phyloP scores from a whole-genome alignment of 2,888 invertebrate species.

The Brachylomia viminalis region DNA sequence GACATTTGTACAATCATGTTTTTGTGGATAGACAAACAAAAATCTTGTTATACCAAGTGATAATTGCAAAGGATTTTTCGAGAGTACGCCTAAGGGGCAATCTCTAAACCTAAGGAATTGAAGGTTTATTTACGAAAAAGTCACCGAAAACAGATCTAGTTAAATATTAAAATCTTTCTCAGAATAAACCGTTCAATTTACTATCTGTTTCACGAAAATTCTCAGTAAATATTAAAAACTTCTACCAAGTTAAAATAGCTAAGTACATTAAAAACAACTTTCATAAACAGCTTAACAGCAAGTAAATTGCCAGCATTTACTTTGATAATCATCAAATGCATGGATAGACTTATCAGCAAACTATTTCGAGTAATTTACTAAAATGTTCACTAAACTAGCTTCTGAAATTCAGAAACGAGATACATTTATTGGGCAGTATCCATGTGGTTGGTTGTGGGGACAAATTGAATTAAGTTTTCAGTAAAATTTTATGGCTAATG shows the following conservation, averaged over 20 bases:
- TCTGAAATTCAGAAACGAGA: slow-evolving; percentile 31
- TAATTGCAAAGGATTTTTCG: no score
- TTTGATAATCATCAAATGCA: slow-evolving; percentile 35
- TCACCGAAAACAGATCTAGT: no score
- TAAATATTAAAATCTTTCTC: no score
- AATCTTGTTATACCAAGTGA: no score
- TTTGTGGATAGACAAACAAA: no score
- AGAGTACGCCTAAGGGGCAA: no score
- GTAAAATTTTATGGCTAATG: slow-evolving; percentile 32
- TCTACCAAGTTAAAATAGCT: not conserved
- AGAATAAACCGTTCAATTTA: no score
- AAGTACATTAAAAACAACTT: not conserved
- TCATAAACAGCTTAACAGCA: not conserved
- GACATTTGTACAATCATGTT: no score
- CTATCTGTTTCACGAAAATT: no score
- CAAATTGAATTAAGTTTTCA: slow-evolving; percentile 36
- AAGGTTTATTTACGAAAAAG: no score
- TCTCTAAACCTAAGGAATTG: no score
- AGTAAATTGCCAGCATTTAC: slow-evolving; percentile 9
- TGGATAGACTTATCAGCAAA: slow-evolving; percentile 7
- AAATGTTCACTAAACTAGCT: slow-evolving; percentile 52
- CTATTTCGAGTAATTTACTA: slow-evolving; percentile 32
- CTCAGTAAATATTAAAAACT: not conserved
- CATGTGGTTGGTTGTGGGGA: slow-evolving; percentile 1
- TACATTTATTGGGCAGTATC: slow-evolving; percentile 25